A percentile compares a stretch with the other conserved stretches of the same genome.
Conservation (phyloP, 1,140 invertebrate genomes). For the Pemphigus obesinymphae region DNA sequence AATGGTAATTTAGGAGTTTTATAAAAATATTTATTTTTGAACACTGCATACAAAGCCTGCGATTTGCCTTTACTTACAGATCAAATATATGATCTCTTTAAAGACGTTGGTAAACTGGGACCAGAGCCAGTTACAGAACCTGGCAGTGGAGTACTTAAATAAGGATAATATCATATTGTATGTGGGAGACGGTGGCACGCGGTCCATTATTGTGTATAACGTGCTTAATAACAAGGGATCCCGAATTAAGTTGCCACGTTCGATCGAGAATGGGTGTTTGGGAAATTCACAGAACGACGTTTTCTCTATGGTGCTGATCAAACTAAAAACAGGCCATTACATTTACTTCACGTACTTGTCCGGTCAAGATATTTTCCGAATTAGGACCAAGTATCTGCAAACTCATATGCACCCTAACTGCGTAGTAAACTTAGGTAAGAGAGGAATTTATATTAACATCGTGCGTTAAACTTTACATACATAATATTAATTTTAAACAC, state of each 20-base stretch:
- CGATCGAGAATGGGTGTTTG: not conserved
- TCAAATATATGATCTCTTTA: not conserved
- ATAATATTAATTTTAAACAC: too few species aligned
- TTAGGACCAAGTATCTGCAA: not conserved
- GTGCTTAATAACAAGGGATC: constrained; percentile 54
- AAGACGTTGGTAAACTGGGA: not conserved
- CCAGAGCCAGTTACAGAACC: constrained; percentile 54
- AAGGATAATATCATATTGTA: constrained; percentile 57
- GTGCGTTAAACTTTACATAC: too few species aligned
- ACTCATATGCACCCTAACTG: not conserved
- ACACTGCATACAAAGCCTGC: too few species aligned
- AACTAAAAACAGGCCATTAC: not conserved
- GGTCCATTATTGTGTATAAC: constrained; percentile 61
- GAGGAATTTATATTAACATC: too few species aligned
- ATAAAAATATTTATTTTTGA: too few species aligned
- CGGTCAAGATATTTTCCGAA: not conserved
- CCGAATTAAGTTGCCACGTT: not conserved
- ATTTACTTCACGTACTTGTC: not conserved
- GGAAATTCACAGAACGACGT: not conserved
- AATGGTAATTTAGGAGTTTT: too few species aligned
- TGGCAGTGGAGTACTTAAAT: constrained; percentile 57
- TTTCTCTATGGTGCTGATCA: not conserved
- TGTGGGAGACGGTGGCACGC: constrained; percentile 59
- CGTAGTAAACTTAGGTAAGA: not conserved
- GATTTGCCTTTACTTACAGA: too few species aligned